A percentile compares a stretch with the other conserved stretches of the same genome.
These are phyloP conservation scores for Astropecten irregularis DNA, from an alignment of 53 echinoderm and acorn worm genomes.

Conservation along the genomic window DNA sequence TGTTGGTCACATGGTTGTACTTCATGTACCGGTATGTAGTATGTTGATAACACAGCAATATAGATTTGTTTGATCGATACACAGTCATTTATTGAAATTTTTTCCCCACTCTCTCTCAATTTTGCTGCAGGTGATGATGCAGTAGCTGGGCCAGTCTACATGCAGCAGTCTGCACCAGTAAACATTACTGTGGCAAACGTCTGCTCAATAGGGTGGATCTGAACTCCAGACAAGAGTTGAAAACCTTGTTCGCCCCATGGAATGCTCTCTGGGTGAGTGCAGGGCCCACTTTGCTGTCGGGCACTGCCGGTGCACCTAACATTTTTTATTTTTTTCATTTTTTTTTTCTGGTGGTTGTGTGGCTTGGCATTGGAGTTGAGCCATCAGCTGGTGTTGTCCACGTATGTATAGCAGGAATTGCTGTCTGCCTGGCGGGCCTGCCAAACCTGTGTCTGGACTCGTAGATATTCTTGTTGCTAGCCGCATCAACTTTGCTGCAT, in stretches of 20 bases:
- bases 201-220: background rate
- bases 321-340: background rate
- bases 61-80: too few relatives aligned
- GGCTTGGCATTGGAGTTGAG: background rate
- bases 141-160: slow-evolving; percentile 14
- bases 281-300: slow-evolving; percentile 17
- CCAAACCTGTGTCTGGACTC: slow-evolving; percentile 45
- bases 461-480: slow-evolving; percentile 49
- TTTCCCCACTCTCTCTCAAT: background rate
- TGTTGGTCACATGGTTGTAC: too few relatives aligned
- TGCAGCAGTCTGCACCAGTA: slow-evolving; percentile 35
- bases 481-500: slow-evolving; percentile 51
- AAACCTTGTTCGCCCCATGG: slow-evolving; percentile 4
- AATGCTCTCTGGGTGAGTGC: slow-evolving; percentile 28
- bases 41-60: too few relatives aligned
- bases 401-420: slow-evolving; percentile 49
- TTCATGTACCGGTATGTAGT: too few relatives aligned
- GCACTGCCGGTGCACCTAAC: background rate
- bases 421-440: slow-evolving; percentile 35
- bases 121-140: slow-evolving; percentile 28
- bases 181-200: background rate
- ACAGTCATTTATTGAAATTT: too few relatives aligned
- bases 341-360: background rate
- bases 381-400: too few relatives aligned
- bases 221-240: slow-evolving; percentile 25